Base-by-base conservation (phyloP, 2,113 vertebrate species). In the Pholis gunnellus region DNA sequence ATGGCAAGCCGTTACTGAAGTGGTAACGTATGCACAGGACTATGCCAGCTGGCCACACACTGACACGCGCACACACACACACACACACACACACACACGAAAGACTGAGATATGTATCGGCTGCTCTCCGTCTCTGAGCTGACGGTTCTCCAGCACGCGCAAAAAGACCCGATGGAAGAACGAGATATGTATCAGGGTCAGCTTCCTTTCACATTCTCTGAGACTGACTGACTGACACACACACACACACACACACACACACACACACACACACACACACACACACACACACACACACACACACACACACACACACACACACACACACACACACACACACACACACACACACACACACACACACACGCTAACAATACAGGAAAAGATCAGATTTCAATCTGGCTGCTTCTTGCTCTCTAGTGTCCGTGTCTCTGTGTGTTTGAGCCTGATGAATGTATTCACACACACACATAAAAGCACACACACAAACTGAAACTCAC, bases 51-150 rank as follows among this genome's bases (percentile, higher is more conserved):
- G 76, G 63, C 42, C 77, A 72, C 72, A 71, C 54, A 50, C 52
- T 29, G 25, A 52, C 65, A 63, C 11, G 5, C 17, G 40, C 72
- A 70, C 68, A 61, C 75, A 68, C 50, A 69, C 72, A 52, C 31
- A 54, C 38, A 70, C 29, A 31, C 29, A 31, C 29, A 31, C 42
- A 65, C 72, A 60, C 46, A 78, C 2, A 61, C 60, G 4, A 83
- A 48, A 82, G 57, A 86, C 72, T 79, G 73, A 71, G 82, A 90
- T 88, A 82, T 81, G 72, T 48, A 72, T 87, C 75, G 78, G 74
- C 81, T 79, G 78, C 52, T 44, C 66, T 69, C 56, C 46, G 17
- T 77, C 68, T 48, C 67, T 75, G 72, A 44, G 11, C 85, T 25
- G 72, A 71, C 78, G 75, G 81, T 65, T 70, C 75, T 84, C 75